Percentiles rank a stretch among this genome's conserved stretches.
Evolutionary conservation across 2,797 vertebrate genomes (phyloP).

Genomic region (Sebastes umbrosus): DNA sequence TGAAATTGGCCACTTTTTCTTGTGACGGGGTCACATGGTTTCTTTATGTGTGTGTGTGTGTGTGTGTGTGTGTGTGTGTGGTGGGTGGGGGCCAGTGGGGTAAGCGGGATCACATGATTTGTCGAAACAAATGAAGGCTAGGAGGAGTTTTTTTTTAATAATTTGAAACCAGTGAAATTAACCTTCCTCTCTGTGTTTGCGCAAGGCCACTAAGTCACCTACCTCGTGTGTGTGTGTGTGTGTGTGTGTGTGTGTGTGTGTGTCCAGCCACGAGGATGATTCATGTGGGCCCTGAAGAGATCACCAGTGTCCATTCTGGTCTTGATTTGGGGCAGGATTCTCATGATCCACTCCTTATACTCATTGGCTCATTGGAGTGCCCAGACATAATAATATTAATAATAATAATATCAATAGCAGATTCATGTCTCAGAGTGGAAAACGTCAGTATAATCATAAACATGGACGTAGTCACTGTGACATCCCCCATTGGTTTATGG

Average conservation of each 20-base stretch:
- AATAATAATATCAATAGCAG: neutral
- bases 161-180: neutral
- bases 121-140: conserved; percentile 13
- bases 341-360: neutral
- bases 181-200: neutral
- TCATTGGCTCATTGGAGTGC: neutral
- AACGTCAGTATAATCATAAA: neutral
- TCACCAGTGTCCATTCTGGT: neutral
- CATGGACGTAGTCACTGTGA: too few species aligned
- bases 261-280: too few species aligned
- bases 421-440: neutral
- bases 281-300: neutral
- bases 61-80: conserved; percentile 3
- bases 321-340: neutral
- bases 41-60: neutral
- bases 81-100: neutral
- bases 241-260: neutral
- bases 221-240: neutral
- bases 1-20: conserved; percentile 25
- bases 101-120: conserved; percentile 46
- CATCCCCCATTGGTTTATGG: too few species aligned
- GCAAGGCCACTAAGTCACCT: neutral
- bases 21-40: conserved; percentile 39
- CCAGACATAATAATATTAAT: neutral
- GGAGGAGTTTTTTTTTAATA: neutral